A percentile compares a stretch with the other conserved stretches of the same genome.
These are phyloP conservation scores for Poecilia gillii DNA, from an alignment of 2,797 vertebrate genomes.

Conservation along the genomic window DNA sequence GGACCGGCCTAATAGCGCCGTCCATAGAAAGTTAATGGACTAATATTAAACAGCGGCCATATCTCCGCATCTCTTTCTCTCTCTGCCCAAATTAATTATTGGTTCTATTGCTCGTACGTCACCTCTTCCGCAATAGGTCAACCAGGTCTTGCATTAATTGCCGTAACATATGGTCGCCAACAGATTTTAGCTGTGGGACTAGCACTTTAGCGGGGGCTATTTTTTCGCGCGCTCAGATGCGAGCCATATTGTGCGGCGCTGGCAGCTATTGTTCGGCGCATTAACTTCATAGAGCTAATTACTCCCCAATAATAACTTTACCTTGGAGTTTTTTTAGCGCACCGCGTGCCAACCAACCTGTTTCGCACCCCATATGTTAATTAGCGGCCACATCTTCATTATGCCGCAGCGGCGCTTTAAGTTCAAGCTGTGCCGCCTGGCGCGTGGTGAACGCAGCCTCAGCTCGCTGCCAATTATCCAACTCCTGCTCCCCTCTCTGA, in stretches of 20 bases:
- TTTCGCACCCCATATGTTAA: slow-evolving; percentile 99
- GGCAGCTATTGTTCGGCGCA: slow-evolving; percentile 99
- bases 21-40: slow-evolving; percentile 70
- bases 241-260: slow-evolving; percentile 98
- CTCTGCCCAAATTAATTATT: slow-evolving; percentile 83
- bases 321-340: slow-evolving; percentile 97
- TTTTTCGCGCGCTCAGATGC: slow-evolving; percentile 92
- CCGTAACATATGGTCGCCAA: slow-evolving; percentile 97
- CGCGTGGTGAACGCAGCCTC: slow-evolving; percentile 87
- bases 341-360: slow-evolving; percentile 98
- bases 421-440: slow-evolving; percentile 99
- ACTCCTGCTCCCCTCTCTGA: slow-evolving; percentile 70
- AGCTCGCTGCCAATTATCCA: slow-evolving; percentile 93
- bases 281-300: slow-evolving; percentile 99
- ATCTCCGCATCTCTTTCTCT: slow-evolving; percentile 42
- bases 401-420: slow-evolving; percentile 99
- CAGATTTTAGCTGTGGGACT: slow-evolving; percentile 98
- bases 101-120: slow-evolving; percentile 76
- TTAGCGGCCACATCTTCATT: slow-evolving; percentile 99
- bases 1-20: slow-evolving; percentile 44
- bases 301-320: slow-evolving; percentile 99
- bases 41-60: slow-evolving; percentile 64
- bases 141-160: slow-evolving; percentile 97
- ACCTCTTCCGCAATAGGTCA: slow-evolving; percentile 91
- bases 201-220: slow-evolving; percentile 93